Evolutionary conservation across 23 tunicate species (phyloP), one percentile per base, ranked within the genome.

Genomic region (Ciona savignyi): DNA sequence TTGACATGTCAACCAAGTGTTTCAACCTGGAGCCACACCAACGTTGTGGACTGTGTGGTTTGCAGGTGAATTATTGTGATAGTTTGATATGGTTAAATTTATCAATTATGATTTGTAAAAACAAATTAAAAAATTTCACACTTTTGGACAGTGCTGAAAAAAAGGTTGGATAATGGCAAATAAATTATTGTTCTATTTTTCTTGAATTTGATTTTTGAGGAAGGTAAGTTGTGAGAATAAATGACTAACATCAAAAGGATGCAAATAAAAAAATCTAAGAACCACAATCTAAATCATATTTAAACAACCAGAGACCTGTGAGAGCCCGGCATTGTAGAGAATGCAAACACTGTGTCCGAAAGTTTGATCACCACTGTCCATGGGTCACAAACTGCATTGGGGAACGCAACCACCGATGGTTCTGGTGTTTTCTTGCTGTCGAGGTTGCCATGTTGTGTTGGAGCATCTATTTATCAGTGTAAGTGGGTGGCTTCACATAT

Each of bases 321-420:
- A 70, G 97, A 27, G 97, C 97, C 0, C 71, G 77, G 51, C 97
- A 91, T 63, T 91, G 97, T 67, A 35, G 97, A 34, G 97, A 84
- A 51, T 91, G 97, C 67, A 85, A 85, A 33, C 87, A 66, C 35
- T 91, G 97, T 73, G 97, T 91, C 27, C 70, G 97, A 48, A 84
- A 71, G 66, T 91, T 91, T 60, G 97, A 91, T 32, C 97, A 91
- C 66, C 97, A 91, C 76, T 91, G 97, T 63, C 87, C 87, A 51
- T 91, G 97, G 97, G 76, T 91, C 22, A 84, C 91, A 0, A 91
- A 91, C 62, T 91, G 97, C 62, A 82, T 91, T 4, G 97, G 97
- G 0, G 97, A 91, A 66, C 33, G 86, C 60, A 91, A 91, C 34
- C 97, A 91, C 68, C 76, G 74, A 35, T 91, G 84, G 83, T 91